Base-by-base conservation (phyloP, 2,888 invertebrate genomes). In the Agrochola litura region DNA sequence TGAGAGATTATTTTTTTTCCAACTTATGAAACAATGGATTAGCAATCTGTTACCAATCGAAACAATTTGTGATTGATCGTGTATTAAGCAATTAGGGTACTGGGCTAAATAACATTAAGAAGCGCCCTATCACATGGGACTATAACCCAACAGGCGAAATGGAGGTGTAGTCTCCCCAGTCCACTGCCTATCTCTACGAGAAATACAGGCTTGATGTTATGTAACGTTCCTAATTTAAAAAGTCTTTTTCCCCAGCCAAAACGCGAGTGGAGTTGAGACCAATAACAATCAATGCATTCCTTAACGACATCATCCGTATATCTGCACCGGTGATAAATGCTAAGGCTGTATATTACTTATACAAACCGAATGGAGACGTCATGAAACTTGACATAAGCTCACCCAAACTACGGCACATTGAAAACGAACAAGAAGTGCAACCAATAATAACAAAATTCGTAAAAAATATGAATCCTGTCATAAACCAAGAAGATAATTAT, bases 291-390 rank as follows among this genome's bases (percentile, higher is more conserved):
- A 69, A 87, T 3, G 90, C 93, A 68, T 83, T 82, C 52, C 88
- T 94, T 3, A 87, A 92, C 67, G 94, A 95, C 78, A 89, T 95
- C 19, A 73, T 94, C 0, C 83, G 92, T 1, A 86, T 96, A 83
- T 89, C 93, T 0, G 93, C 92, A 3, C 95, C 95, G 0, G 64
- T 91, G 3, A 83, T 92, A 73, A 86, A 89, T 56, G 84, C 86
- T 6, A 67, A 89, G 12, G 80, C 90, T 0, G 9, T 82, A 14
- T 93, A 94, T 78, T 92, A 92, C 69, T 73, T 96, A 12, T 78
- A 88, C 86, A 93, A 89, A 22, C 96, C 96, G 0, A 93, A 89
- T 37, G 94, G 94, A 2, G 92, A 94, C 8, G 79, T 83, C 16
- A 82, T 81, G 25, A 84, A 90, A 77, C 83, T 95, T 0, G 76